phyloP scores from a whole-genome alignment of 2,113 vertebrate genomes.

The Baryphthengus martii region DNA sequence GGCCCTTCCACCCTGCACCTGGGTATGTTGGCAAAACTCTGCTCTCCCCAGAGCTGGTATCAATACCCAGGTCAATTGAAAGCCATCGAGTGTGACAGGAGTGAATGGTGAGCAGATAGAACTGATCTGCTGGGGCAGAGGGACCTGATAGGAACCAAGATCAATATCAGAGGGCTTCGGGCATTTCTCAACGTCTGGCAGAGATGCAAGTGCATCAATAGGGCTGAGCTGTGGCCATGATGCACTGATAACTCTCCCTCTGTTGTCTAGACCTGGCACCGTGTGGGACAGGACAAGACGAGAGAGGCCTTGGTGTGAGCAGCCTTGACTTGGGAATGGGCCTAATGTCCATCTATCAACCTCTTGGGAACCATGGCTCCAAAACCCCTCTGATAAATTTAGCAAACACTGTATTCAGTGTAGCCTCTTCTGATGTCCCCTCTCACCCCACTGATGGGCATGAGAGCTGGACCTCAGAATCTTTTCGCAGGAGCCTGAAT shows the following conservation, averaged over 20 bases:
- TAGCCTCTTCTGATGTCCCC: neutral
- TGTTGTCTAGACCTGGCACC: neutral
- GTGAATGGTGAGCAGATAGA: accelerated
- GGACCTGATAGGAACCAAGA: neutral
- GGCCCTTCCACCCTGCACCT: neutral
- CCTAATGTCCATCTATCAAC: accelerated
- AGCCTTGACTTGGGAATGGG: neutral
- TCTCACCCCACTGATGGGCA: neutral
- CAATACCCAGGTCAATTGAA: neutral
- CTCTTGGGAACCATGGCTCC: neutral
- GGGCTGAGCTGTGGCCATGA: neutral
- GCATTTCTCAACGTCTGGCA: neutral
- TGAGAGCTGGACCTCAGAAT: neutral
- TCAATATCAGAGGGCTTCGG: neutral
- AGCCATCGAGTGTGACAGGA: neutral
- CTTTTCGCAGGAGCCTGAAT: neutral
- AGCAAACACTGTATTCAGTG: neutral
- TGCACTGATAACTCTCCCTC: neutral
- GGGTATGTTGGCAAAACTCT: neutral
- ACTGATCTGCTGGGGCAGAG: conserved; percentile 17
- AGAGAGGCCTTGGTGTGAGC: neutral
- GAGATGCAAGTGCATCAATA: neutral
- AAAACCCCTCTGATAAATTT: neutral
- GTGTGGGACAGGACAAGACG: neutral
- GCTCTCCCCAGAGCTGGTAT: neutral